phyloP scores from a whole-genome alignment of 2,113 vertebrate species.

The Hiodon alosoides region DNA sequence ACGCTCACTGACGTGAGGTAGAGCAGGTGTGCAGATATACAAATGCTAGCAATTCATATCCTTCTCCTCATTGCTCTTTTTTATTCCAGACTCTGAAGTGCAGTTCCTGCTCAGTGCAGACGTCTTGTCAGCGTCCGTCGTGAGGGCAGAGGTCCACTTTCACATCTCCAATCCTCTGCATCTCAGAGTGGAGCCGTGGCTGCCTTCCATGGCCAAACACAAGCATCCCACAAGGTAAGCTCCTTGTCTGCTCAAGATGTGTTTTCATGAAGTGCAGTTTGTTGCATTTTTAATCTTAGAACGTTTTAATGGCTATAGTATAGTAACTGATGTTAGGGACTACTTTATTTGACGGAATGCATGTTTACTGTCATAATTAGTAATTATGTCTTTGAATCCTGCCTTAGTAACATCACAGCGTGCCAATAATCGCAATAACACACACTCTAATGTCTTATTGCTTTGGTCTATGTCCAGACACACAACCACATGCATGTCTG shows the following conservation, averaged over 20 bases:
- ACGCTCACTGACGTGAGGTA: too few species aligned
- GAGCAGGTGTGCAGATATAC: too few species aligned
- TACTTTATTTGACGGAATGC: not conserved
- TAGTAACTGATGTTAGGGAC: too few species aligned
- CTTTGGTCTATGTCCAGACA: not conserved
- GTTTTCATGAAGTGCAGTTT: too few species aligned
- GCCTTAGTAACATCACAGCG: too few species aligned
- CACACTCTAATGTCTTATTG: not conserved
- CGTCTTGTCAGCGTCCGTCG: constrained; percentile 42
- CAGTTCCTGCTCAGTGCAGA: constrained; percentile 60
- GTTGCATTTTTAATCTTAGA: too few species aligned
- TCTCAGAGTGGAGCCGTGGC: constrained; percentile 52
- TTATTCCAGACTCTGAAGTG: constrained; percentile 47
- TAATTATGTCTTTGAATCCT: too few species aligned
- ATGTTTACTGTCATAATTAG: not conserved
- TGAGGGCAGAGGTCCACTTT: constrained; percentile 64
- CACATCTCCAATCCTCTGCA: constrained; percentile 57
- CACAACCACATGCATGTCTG: too few species aligned
- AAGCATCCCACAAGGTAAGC: constrained; percentile 55
- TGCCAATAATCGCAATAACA: too few species aligned
- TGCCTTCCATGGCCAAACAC: constrained; percentile 52
- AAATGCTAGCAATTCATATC: not conserved
- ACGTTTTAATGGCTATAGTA: too few species aligned
- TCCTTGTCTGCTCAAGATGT: too few species aligned
- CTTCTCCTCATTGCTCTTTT: constrained; percentile 6